Evolutionary conservation across 2,888 invertebrate species (phyloP).

Genomic region (Argyra leucocephala): DNA sequence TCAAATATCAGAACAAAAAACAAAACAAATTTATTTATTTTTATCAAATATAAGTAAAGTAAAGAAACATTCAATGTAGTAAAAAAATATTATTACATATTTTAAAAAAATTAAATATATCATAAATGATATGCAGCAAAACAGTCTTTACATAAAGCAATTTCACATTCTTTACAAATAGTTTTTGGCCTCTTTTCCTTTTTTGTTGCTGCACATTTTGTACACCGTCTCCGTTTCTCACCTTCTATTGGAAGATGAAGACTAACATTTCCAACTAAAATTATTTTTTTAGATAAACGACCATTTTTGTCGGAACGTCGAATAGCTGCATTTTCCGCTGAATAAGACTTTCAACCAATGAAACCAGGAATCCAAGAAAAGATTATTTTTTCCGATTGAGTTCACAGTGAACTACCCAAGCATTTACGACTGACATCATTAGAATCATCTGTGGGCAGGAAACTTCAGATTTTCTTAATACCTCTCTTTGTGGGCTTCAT

Average conservation of each 20-base stretch:
- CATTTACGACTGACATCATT: slow-evolving; percentile 20
- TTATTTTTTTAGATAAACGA: not conserved
- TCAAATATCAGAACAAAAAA: no score
- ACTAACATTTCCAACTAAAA: not conserved
- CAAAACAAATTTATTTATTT: no score
- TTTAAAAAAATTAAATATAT: not conserved
- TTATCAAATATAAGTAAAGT: no score
- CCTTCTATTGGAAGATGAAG: not conserved
- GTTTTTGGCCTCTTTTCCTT: not conserved
- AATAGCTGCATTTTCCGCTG: slow-evolving; percentile 15
- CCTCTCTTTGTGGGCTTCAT: no score
- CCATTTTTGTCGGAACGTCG: slow-evolving; percentile 13
- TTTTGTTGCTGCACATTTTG: not conserved
- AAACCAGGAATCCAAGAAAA: slow-evolving; percentile 17
- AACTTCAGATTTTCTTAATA: no score
- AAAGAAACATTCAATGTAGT: no score
- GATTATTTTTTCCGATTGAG: slow-evolving; percentile 18
- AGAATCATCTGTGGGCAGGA: no score
- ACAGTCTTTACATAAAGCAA: not conserved
- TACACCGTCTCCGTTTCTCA: not conserved
- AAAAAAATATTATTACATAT: no score
- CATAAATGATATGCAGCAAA: not conserved
- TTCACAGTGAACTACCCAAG: slow-evolving; percentile 16
- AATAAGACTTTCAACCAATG: slow-evolving; percentile 14
- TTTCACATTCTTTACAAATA: not conserved